Percentiles rank a stretch among this genome's conserved stretches.
Evolutionary conservation across 2,113 vertebrate genomes (phyloP).

Genomic region (Chaenocephalus aceratus): DNA sequence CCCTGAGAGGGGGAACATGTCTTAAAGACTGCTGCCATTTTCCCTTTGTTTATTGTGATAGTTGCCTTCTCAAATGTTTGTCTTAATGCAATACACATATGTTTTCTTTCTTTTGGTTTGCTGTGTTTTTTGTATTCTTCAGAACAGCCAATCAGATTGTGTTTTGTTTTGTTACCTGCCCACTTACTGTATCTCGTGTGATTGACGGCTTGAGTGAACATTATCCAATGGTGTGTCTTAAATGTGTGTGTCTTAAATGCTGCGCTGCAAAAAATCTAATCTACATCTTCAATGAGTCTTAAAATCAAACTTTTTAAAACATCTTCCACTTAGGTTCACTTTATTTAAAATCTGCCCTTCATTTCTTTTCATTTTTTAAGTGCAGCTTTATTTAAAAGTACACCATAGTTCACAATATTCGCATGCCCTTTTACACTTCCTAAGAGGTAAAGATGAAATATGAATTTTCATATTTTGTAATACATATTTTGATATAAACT

Average conservation of each 20-base stretch:
- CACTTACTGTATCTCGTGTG: conserved; percentile 7
- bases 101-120: conserved; percentile 45
- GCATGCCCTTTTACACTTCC: conserved; percentile 6
- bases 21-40: conserved; percentile 71
- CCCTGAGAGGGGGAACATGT: conserved; percentile 36
- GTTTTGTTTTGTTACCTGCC: conserved; percentile 23
- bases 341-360: neutral
- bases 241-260: conserved; percentile 55
- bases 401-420: neutral
- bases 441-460: neutral
- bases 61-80: conserved; percentile 23
- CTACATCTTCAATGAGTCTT: conserved; percentile 1
- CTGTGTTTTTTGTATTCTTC: conserved; percentile 45
- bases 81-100: conserved; percentile 30
- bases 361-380: neutral
- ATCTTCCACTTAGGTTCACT: neutral
- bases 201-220: conserved; percentile 27
- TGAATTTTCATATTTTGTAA: neutral
- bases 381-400: neutral
- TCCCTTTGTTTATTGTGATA: conserved; percentile 39
- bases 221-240: conserved; percentile 54
- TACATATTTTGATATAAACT: neutral
- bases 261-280: conserved; percentile 55
- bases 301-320: conserved; percentile 11
- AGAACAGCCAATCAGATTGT: conserved; percentile 56